Conservation (phyloP, 1,140 invertebrate species). For the Dufourea novaeangliae region DNA sequence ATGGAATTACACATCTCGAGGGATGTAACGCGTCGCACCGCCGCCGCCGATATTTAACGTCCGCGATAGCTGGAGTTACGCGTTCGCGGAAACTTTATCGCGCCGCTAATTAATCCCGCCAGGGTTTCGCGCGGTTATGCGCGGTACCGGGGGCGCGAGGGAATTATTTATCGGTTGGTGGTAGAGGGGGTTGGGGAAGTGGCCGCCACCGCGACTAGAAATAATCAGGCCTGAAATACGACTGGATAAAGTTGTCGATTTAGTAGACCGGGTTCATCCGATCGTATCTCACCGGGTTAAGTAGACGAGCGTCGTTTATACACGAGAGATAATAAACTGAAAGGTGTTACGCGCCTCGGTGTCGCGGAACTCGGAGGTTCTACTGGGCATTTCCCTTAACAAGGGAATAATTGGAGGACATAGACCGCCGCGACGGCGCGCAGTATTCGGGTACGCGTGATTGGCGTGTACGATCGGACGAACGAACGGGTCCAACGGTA, state of each 20-base stretch:
- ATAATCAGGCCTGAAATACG: constrained; percentile 1
- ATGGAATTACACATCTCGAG: constrained; percentile 57
- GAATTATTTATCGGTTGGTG: neutral
- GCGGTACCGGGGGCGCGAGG: neutral
- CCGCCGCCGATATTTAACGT: constrained; percentile 25
- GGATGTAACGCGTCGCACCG: constrained; percentile 37
- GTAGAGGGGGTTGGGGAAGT: too few relatives aligned
- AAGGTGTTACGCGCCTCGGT: neutral
- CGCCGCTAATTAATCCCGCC: neutral
- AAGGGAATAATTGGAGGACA: neutral
- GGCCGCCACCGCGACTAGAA: neutral
- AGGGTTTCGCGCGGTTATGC: neutral
- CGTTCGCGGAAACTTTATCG: neutral
- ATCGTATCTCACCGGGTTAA: neutral
- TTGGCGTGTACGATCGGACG: too few relatives aligned
- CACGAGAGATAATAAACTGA: neutral
- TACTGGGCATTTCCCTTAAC: neutral
- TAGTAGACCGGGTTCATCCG: neutral
- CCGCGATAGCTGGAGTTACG: neutral
- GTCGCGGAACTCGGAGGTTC: neutral
- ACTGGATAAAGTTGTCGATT: neutral
- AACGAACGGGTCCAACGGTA: neutral
- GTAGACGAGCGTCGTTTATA: neutral
- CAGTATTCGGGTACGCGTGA: too few relatives aligned
- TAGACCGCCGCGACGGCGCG: neutral